Percentiles rank a stretch among this genome's conserved stretches.
These are phyloP conservation scores for Caenorhabditis afra DNA, from an alignment of 2,888 invertebrate species.

Conservation along the genomic window DNA sequence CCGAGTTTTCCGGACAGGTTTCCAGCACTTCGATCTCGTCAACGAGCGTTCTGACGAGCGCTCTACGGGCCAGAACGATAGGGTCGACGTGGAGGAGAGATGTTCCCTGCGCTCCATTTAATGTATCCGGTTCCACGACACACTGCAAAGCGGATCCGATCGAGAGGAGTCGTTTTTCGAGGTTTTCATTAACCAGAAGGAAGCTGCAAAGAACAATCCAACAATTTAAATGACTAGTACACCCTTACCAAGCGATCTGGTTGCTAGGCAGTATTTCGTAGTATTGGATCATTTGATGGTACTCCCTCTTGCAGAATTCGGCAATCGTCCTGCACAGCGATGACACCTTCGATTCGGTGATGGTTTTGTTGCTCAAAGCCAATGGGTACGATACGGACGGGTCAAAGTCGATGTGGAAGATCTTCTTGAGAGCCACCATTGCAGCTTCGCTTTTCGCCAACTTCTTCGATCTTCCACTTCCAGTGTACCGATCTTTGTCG, in stretches of 20 bases:
- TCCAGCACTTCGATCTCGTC: constrained; percentile 22
- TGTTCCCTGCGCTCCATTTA: constrained; percentile 52
- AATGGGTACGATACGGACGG: constrained; percentile 27
- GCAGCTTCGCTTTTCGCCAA: constrained; percentile 68
- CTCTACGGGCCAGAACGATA: constrained; percentile 62
- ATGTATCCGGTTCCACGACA: constrained; percentile 39
- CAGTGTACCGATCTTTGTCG: constrained; percentile 52
- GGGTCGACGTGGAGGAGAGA: constrained; percentile 57
- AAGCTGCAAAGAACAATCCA: constrained; percentile 55
- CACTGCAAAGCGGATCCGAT: constrained; percentile 30
- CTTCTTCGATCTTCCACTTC: constrained; percentile 64
- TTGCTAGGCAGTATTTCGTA: constrained; percentile 31
- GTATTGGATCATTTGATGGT: constrained; percentile 37
- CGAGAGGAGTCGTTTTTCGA: constrained; percentile 59
- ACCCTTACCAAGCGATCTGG: constrained; percentile 45
- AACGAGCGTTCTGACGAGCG: constrained; percentile 41
- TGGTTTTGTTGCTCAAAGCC: constrained; percentile 4
- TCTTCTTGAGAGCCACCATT: constrained; percentile 55
- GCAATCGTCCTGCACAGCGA: constrained; percentile 27
- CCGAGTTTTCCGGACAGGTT: constrained; percentile 3
- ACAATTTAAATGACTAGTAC: no score
- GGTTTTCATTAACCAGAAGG: constrained; percentile 59
- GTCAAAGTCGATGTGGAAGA: constrained; percentile 55
- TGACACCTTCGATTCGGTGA: constrained; percentile 12
- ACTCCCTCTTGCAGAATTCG: constrained; percentile 57